A percentile compares a stretch with the other conserved stretches of the same genome.
Evolutionary conservation across 2,888 invertebrate genomes (phyloP).

Genomic region (Xylocampa areola): DNA sequence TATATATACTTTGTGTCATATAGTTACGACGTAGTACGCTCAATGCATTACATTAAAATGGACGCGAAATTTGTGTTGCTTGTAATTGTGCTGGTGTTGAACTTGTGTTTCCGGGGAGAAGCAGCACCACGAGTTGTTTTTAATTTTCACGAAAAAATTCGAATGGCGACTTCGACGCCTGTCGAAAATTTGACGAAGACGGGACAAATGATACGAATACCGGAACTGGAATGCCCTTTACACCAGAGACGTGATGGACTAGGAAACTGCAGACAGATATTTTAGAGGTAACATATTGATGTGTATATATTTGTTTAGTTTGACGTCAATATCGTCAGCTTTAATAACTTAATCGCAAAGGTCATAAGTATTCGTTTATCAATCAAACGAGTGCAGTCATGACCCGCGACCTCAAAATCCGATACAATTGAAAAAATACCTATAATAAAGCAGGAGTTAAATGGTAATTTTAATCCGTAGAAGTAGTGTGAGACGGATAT

Average conservation of each 20-base stretch:
- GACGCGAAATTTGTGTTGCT: constrained; percentile 64
- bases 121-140: constrained; percentile 51
- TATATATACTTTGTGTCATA: constrained; percentile 36
- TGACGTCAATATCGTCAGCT: neutral
- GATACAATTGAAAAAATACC: too few species aligned
- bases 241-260: constrained; percentile 71
- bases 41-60: constrained; percentile 66
- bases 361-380: constrained; percentile 9
- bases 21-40: constrained; percentile 68
- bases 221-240: constrained; percentile 69
- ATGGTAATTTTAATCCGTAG: too few species aligned
- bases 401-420: too few species aligned
- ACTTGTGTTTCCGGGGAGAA: constrained; percentile 27
- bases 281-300: constrained; percentile 62
- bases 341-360: neutral
- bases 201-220: constrained; percentile 78
- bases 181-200: constrained; percentile 58
- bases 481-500: too few species aligned
- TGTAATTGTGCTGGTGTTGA: constrained; percentile 51
- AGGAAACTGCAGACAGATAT: constrained; percentile 71
- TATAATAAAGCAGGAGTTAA: too few species aligned
- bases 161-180: constrained; percentile 46
- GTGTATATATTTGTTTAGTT: constrained; percentile 6
- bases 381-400: neutral
- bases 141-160: constrained; percentile 63